Evolutionary conservation across 2,888 invertebrate genomes (phyloP).

Genomic region (Eudemis profundana): DNA sequence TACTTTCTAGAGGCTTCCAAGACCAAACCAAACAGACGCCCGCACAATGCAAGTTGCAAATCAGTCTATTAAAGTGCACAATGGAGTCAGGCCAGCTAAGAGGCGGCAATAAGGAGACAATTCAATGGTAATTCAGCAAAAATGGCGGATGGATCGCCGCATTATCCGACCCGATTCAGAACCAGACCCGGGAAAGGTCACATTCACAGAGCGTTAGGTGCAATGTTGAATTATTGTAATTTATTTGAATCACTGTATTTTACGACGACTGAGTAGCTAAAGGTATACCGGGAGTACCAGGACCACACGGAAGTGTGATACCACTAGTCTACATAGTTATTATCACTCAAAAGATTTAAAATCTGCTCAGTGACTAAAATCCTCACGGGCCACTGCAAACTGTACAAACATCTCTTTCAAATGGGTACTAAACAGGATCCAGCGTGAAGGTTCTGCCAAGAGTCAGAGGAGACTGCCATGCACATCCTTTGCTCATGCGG

Average conservation of each 20-base stretch:
- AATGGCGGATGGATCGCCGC: slow-evolving; percentile 31
- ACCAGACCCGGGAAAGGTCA: slow-evolving; percentile 11
- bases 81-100: slow-evolving; percentile 51
- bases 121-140: slow-evolving; percentile 58
- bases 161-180: slow-evolving; percentile 10
- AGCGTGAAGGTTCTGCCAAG: too few species aligned
- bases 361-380: too few species aligned
- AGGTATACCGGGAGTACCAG: too few species aligned
- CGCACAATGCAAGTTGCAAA: slow-evolving; percentile 41
- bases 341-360: too few species aligned
- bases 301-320: too few species aligned
- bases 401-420: too few species aligned
- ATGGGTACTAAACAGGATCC: too few species aligned
- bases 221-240: background rate
- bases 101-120: slow-evolving; percentile 54
- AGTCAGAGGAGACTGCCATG: too few species aligned
- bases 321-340: too few species aligned
- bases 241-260: background rate
- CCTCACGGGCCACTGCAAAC: too few species aligned
- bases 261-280: too few species aligned
- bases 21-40: slow-evolving; percentile 6
- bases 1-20: slow-evolving; percentile 12
- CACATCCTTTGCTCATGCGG: too few species aligned
- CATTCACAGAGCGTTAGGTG: slow-evolving; percentile 2
- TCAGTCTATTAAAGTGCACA: slow-evolving; percentile 47